These are phyloP conservation scores for Alcedo quadribrachys DNA, from an alignment of 2,797 vertebrate genomes.

Conservation along the genomic window DNA sequence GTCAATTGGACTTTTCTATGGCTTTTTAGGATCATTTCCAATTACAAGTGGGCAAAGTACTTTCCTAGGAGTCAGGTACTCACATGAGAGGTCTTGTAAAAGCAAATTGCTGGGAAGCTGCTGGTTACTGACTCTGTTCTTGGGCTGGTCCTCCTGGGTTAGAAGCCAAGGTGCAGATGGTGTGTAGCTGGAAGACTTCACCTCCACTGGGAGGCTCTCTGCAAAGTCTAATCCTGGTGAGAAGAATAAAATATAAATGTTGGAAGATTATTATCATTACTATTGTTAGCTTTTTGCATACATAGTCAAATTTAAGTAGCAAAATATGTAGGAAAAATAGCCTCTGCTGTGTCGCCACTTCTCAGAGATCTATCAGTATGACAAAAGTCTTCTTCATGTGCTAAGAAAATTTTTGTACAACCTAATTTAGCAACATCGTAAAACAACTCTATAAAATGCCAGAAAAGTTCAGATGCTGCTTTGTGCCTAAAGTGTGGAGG, in stretches of 20 bases:
- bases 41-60: background rate
- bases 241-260: background rate
- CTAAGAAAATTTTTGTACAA: background rate
- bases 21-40: background rate
- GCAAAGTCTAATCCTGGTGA: background rate
- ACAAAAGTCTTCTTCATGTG: background rate
- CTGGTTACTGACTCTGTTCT: background rate
- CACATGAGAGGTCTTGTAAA: background rate
- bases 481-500: background rate
- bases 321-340: background rate
- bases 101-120: background rate
- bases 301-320: background rate
- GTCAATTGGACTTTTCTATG: background rate
- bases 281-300: background rate
- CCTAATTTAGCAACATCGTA: background rate
- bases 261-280: background rate
- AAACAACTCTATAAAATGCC: background rate
- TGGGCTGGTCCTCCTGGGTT: background rate
- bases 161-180: background rate
- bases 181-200: background rate
- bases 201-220: background rate
- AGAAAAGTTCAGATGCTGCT: background rate
- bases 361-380: background rate
- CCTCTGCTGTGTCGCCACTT: background rate
- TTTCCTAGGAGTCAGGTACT: background rate